Conservation (phyloP, 2,113 vertebrate genomes). For the Verasper variegatus region DNA sequence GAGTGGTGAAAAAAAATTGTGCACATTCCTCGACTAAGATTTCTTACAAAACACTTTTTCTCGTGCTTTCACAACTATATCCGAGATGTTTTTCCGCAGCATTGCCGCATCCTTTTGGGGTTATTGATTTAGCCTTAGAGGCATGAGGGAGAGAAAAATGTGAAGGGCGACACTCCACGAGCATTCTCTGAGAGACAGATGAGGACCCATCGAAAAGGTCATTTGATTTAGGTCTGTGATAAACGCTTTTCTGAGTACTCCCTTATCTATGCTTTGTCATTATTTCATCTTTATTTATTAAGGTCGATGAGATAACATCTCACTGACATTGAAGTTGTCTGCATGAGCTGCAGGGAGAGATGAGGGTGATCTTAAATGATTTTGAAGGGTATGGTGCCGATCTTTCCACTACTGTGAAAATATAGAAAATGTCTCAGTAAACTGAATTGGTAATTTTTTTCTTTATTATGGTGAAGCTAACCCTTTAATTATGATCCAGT, state of each 20-base stretch:
- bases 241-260: conserved; percentile 31
- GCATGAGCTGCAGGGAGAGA: background rate
- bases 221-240: conserved; percentile 55
- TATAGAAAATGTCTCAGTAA: background rate
- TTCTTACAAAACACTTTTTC: background rate
- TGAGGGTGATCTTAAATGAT: conserved; percentile 1
- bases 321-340: conserved; percentile 39
- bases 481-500: background rate
- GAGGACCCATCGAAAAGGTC: conserved; percentile 42
- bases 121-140: conserved; percentile 48
- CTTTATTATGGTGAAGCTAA: background rate
- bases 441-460: background rate
- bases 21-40: background rate
- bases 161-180: conserved; percentile 34
- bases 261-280: conserved; percentile 54
- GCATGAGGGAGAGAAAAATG: conserved; percentile 11
- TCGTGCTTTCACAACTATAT: background rate
- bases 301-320: conserved; percentile 57
- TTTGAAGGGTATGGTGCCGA: conserved; percentile 23
- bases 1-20: conserved; percentile 1
- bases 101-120: background rate
- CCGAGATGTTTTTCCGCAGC: background rate
- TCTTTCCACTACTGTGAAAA: background rate
- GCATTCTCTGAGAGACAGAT: conserved; percentile 19
- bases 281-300: conserved; percentile 56